These are phyloP conservation scores for Rhynchonycteris naso DNA, from an alignment of 2,797 vertebrate species.

Conservation along the genomic window DNA sequence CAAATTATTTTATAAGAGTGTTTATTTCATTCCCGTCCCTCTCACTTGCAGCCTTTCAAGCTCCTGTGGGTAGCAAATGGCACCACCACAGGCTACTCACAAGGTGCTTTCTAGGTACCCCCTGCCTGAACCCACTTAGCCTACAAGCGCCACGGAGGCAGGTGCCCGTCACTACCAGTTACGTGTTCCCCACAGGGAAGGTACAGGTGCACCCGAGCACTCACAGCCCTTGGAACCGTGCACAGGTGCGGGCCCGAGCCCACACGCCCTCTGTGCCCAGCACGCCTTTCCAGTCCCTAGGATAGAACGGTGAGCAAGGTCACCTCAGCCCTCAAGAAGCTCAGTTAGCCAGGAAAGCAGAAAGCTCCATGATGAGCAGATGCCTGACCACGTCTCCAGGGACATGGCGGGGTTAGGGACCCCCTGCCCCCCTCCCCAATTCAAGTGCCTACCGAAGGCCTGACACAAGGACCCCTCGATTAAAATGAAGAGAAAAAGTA, in stretches of 20 bases:
- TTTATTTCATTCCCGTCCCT: background rate
- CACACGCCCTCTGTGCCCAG: fast-evolving
- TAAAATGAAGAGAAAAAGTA: background rate
- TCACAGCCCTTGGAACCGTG: background rate
- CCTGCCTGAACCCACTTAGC: fast-evolving
- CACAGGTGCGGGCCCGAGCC: fast-evolving
- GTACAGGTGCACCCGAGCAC: fast-evolving
- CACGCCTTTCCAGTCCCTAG: background rate
- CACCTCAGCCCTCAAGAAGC: background rate
- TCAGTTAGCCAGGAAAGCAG: background rate
- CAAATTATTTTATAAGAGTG: background rate
- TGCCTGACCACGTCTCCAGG: background rate
- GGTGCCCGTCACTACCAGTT: background rate
- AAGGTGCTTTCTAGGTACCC: fast-evolving
- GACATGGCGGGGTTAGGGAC: fast-evolving
- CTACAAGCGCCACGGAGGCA: background rate
- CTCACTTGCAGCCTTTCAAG: fast-evolving
- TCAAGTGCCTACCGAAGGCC: background rate
- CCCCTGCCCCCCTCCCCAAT: background rate
- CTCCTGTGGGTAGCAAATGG: background rate
- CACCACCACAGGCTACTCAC: fast-evolving
- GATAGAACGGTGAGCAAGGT: background rate
- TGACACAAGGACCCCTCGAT: background rate
- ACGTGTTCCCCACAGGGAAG: background rate
- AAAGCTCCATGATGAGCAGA: fast-evolving